Base-by-base conservation (phyloP, 2,888 invertebrate genomes). In the Cheilosia vernalis region DNA sequence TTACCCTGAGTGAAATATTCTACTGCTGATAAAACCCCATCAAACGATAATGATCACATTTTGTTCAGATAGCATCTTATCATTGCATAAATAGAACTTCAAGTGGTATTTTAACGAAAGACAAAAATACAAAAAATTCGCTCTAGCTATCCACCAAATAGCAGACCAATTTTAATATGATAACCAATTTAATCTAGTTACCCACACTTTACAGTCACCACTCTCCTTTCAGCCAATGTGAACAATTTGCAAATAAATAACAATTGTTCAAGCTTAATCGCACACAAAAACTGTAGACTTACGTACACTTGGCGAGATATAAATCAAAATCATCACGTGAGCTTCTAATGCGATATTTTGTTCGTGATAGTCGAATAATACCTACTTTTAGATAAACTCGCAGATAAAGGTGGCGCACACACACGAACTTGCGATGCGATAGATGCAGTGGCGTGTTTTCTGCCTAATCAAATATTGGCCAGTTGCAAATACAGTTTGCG, bases 271-370 rank as follows among this genome's bases (percentile, higher is more conserved):
- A 40, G 61, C 19, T 33, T 73, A 73, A 73, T 55, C 53, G 33
- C 44, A 73, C 33, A 73, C 30, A 15, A 30, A 63, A 61, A 49
- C 17, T 44, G 19, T 58, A 42, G n/a, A 24, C 19, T 5, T 49
- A 49, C 44, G 4, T 63, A 33, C 19, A 17, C 33, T 33, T 4
- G 27, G 13, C 15, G n/a, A 55, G 51, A 70, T 56, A 79, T 72
- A 79, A 79, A 79, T 79, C 72, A 70, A 63, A 58, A 64, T 49
- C 51, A 70, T 79, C 72, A 79, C 78, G 63, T 72, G 64, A 79
- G 58, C 47, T 58, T 51, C 61, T 78, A 63, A 55, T 47, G 61
- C 24, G 77, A 78, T 61, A 53, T 44, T 63, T 51, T 21, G 42
- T 42, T 72, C 73, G 21, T 55, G 56, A 53, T 61, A 58, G 76